Evolutionary conservation across 2,888 invertebrate genomes (phyloP), one percentile per base, ranked within the genome.

Genomic region (Drosophila gaucha): DNA sequence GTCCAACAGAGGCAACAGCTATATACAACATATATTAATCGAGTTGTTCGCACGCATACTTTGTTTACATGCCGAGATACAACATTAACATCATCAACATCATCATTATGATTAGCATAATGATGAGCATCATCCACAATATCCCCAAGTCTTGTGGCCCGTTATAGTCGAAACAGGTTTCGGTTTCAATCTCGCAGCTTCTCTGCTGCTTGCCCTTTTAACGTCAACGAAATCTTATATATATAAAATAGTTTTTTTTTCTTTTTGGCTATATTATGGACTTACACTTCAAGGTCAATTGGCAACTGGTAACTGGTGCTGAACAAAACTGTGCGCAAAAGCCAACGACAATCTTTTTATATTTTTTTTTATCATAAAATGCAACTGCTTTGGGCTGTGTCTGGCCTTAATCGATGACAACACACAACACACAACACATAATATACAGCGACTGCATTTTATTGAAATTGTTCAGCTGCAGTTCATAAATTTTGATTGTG

Each of bases 401-500:
- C 56, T 78, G 82, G 77, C 82, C 82, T 84, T 86, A 86, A 82
- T 86, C 83, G 86, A 80, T 67, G 83, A 82, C 63, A 74, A 59
- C 43, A 58, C 33, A 56, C 41, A 56, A 24, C 9, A 10, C 35
- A 50, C 46, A 56, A 31, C 20, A 22, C n/a, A 9, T 24, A 47
- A 62, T 31, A 30, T 18, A 30, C 30, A 22, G 31, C 55, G 50
- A 70, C 46, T 78, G 78, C 70, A 78, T 49, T 66, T 68, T 65
- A 67, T 74, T 64, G 35, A 66, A 65, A 78, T 59, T 59, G 44
- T 28, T 57, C 12, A n/a, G 26, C 39, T 75, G 74, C 75, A 73
- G 50, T 57, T 46, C 26, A 66, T 57, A 51, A 51, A 56, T 39
- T 63, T 59, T 26, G 36, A 44, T 30, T 35, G 41, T 38, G 43